Evolutionary conservation across 2,888 invertebrate genomes (phyloP), one percentile per base, ranked within the genome.

Genomic region (Temnothorax unifasciatus): DNA sequence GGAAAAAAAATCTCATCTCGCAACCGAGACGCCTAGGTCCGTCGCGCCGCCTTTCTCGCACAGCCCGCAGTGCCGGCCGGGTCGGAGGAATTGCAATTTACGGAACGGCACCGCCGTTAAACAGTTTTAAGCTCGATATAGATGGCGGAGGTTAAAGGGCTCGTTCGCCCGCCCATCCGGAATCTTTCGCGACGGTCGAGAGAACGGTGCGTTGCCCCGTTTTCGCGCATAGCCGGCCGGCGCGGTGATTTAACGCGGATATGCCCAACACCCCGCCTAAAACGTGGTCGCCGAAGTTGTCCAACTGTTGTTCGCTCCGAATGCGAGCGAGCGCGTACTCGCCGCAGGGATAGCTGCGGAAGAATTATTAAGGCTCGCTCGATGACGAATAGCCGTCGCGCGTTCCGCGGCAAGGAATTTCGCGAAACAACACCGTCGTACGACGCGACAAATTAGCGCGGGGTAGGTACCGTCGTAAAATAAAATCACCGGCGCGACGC

Each of bases 51-150:
- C 38, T 25, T 38, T 21, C 29, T 25, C 11, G 47, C 5, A 4
- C 15, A 47, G 71, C 59, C 73, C 44, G 25, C 52, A 63, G 50
- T 44, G 81, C 57, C 82, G 77, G 61, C 73, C 74, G 66, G 41
- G 69, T 84, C 64, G 83, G 61, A 85, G 82, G 69, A 77, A 92
- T 92, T 86, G 93, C 93, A 93, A 94, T 94, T 93, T 93, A 93
- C 93, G 90, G 91, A 91, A 92, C 89, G 85, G 87, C 86, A 86
- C 86, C 86, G 89, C 90, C 92, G 91, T 94, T 94, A 93, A 93
- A 92, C 91, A 92, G 92, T 93, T 93, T 93, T 93, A 93, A 94
- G 93, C 93, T 88, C 92, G 92, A 92, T 92, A 89, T 84, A 90
- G 92, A 93, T 92, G 92, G 91, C 87, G 86, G 83, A 89, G 88